Conservation (phyloP, 2,113 vertebrate species). For the Onychostoma macrolepis region DNA sequence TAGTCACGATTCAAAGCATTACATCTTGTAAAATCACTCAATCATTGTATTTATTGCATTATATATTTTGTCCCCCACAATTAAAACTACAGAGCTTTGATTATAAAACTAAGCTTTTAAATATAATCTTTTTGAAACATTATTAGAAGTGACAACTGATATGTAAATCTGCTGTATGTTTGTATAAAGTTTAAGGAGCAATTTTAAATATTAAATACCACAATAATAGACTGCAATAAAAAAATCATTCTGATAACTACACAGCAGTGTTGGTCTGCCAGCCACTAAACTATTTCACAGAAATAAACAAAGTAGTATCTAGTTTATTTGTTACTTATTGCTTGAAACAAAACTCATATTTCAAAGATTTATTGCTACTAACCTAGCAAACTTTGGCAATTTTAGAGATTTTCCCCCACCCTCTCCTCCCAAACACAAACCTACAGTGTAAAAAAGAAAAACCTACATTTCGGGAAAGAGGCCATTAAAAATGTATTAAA, state of each 20-base stretch:
- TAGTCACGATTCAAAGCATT: too few relatives aligned
- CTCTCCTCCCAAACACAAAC: constrained; percentile 56
- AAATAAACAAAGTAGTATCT: too few relatives aligned
- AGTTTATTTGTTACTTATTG: background rate
- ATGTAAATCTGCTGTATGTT: too few relatives aligned
- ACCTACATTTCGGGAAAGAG: constrained; percentile 63
- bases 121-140: background rate
- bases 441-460: constrained; percentile 36
- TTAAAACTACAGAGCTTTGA: background rate
- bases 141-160: too few relatives aligned
- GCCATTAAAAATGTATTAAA: constrained; percentile 49
- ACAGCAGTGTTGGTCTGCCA: background rate
- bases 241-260: background rate
- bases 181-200: background rate
- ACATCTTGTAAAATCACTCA: background rate
- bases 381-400: background rate
- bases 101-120: background rate
- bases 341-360: background rate
- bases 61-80: too few relatives aligned
- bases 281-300: background rate
- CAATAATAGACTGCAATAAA: background rate
- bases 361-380: background rate
- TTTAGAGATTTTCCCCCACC: background rate
- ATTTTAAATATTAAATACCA: constrained; percentile 63
- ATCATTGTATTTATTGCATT: too few relatives aligned